phyloP scores from a whole-genome alignment of 2,888 invertebrate genomes.

The Drosophila colorata region DNA sequence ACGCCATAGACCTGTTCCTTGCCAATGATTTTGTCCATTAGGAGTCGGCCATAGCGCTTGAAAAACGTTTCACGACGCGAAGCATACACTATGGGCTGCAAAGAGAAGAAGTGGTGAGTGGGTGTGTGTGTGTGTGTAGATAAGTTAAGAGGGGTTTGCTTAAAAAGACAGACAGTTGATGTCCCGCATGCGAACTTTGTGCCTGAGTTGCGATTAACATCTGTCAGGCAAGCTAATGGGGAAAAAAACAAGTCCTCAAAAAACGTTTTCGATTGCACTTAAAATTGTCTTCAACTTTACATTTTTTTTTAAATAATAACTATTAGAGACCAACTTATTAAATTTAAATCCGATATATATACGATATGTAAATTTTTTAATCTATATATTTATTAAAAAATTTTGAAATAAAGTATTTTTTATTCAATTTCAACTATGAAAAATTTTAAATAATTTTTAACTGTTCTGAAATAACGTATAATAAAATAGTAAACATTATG shows the following conservation, averaged over 20 bases:
- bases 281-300: too few species aligned
- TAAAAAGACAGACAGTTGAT: slow-evolving; percentile 6
- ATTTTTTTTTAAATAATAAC: too few species aligned
- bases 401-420: too few species aligned
- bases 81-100: slow-evolving; percentile 80
- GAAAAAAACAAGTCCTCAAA: background rate
- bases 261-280: background rate
- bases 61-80: slow-evolving; percentile 83
- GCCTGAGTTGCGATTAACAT: background rate
- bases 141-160: background rate
- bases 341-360: too few species aligned
- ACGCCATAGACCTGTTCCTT: slow-evolving; percentile 85
- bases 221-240: background rate
- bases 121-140: background rate
- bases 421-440: too few species aligned
- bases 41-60: slow-evolving; percentile 82
- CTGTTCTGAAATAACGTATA: too few species aligned
- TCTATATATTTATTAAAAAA: too few species aligned
- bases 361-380: too few species aligned
- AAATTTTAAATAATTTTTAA: too few species aligned
- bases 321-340: too few species aligned
- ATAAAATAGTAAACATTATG: too few species aligned
- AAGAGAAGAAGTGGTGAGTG: slow-evolving; percentile 2
- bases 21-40: slow-evolving; percentile 83
- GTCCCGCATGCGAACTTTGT: slow-evolving; percentile 3